Conservation (phyloP, 2,113 vertebrate species). For the Bubalus kerabau region DNA sequence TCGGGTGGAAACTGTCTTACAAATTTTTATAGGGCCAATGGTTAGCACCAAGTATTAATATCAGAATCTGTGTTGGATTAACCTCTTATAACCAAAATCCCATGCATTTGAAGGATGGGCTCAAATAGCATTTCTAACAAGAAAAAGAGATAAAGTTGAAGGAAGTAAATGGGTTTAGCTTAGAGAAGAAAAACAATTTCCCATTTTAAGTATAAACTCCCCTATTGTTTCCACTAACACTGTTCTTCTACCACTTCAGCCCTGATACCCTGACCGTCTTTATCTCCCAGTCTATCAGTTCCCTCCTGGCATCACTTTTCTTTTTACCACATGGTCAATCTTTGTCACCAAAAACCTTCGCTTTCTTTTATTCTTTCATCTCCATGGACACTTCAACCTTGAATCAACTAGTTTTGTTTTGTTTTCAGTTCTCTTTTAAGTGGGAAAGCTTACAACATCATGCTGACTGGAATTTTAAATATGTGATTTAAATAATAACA, state of each 20-base stretch:
- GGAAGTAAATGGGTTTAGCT: neutral
- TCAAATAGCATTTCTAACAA: slow-evolving; percentile 17
- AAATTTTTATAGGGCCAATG: neutral
- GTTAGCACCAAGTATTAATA: neutral
- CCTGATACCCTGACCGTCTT: neutral
- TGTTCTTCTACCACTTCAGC: neutral
- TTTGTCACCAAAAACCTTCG: slow-evolving; percentile 20
- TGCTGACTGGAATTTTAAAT: slow-evolving; percentile 15
- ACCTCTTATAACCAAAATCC: neutral
- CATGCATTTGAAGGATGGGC: neutral
- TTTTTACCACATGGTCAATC: slow-evolving; percentile 15
- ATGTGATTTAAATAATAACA: slow-evolving; percentile 8
- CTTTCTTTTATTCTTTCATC: slow-evolving; percentile 31
- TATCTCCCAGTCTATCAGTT: neutral
- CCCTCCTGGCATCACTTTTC: neutral
- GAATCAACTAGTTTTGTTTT: neutral
- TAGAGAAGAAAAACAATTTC: neutral
- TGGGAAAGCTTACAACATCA: neutral
- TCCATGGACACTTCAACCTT: neutral
- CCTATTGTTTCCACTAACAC: neutral
- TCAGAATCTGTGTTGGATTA: neutral
- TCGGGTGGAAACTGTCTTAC: neutral
- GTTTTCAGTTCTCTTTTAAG: neutral
- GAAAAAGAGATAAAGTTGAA: neutral
- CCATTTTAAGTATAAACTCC: neutral